Evolutionary conservation across 2,888 invertebrate species (phyloP).

Genomic region (Epsilonema sp.): DNA sequence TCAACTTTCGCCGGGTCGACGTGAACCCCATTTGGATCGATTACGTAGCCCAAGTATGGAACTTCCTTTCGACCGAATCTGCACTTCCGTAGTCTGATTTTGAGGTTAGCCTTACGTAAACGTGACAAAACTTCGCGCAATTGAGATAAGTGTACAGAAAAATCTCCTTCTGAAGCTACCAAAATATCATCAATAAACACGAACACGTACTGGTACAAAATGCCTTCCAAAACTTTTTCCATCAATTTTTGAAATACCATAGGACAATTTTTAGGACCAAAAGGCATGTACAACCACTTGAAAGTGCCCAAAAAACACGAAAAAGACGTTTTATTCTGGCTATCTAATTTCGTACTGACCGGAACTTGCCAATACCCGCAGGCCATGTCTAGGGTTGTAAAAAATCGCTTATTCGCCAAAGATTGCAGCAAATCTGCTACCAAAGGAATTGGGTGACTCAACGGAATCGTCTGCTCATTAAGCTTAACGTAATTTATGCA

Average conservation of each 20-base stretch:
- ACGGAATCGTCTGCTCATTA: background rate
- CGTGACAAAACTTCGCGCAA: background rate
- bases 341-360: slow-evolving; percentile 1
- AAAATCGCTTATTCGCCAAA: background rate
- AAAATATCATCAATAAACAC: background rate
- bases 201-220: background rate
- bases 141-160: background rate
- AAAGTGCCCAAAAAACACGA: slow-evolving; percentile 9
- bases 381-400: slow-evolving; percentile 2
- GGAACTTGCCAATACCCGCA: slow-evolving; percentile 6
- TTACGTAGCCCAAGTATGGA: background rate
- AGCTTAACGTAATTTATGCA: background rate
- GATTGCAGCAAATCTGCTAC: background rate
- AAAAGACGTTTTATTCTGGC: slow-evolving; percentile 10
- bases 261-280: slow-evolving; percentile 10
- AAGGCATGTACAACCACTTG: slow-evolving; percentile 11
- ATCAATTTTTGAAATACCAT: slow-evolving; percentile 10
- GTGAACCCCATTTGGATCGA: background rate
- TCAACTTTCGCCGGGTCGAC: background rate
- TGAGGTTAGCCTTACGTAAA: background rate
- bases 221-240: background rate
- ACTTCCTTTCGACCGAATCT: background rate
- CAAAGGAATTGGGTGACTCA: background rate
- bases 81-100: background rate
- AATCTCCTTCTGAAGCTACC: background rate